Evolutionary conservation across 2,888 invertebrate genomes (phyloP), one percentile per base, ranked within the genome.

Genomic region (Lasius fuliginosus): DNA sequence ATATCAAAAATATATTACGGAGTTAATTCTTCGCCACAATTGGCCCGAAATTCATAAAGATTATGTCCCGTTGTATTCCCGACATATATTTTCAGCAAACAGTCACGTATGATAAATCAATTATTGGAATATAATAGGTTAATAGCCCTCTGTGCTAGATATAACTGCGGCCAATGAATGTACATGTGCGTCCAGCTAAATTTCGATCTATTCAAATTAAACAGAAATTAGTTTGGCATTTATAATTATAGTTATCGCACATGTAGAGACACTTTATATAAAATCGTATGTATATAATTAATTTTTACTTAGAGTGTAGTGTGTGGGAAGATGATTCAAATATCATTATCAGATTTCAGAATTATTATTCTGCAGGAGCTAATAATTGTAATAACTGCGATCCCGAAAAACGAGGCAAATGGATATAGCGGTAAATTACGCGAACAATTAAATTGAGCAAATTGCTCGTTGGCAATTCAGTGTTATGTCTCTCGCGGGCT

Each of bases 91-190:
- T 79, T 8, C 33, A 79, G 6, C 71, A 12, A 60, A 46, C 71
- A 46, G 46, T 79, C 46, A 60, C 33, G 12, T 79, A 69, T 60
- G 79, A 79, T 79, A 71, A 79, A 79, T 79, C 79, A 79, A 79
- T 79, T 79, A 79, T 71, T 46, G 71, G 60, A 71, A 60, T 69
- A 69, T 79, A 79, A 71, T 71, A 79, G 33, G 33, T 60, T 71
- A 79, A 79, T 71, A 79, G 60, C 58, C 3, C 0, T 18, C 42
- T 58, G 42, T 23, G 9, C 33, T 71, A 79, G 71, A 79, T 79
- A 60, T 33, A 23, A 46, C 40, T 46, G 71, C n/a, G 33, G 23
- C 46, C 33, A 18, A 11, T 42, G 42, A 79, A 67, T 42, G 67
- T 30, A 42, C 46, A 11, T 33, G 15, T n/a, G 23, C 42, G 60